Conservation (phyloP, 2,113 vertebrate genomes). For the Pluvianellus socialis region DNA sequence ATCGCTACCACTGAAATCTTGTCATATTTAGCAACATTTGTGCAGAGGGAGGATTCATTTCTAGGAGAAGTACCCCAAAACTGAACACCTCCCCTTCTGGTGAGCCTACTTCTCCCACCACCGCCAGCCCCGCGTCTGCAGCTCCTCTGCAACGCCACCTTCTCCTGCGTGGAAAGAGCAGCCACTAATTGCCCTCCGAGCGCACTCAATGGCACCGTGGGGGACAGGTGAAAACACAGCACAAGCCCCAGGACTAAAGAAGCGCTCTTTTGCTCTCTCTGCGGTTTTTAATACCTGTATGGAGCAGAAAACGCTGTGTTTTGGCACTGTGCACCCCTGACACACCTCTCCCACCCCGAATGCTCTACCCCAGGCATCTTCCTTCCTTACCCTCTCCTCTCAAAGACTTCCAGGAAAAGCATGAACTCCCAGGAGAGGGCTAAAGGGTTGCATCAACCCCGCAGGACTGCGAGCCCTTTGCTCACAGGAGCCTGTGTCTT, state of each 20-base stretch:
- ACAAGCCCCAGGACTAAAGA: not conserved
- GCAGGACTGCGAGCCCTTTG: fast-evolving
- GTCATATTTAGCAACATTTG: not conserved
- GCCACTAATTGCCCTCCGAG: fast-evolving
- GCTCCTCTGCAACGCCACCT: not conserved
- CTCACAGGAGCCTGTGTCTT: not conserved
- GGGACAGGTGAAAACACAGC: not conserved
- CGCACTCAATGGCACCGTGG: fast-evolving
- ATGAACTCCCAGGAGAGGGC: not conserved
- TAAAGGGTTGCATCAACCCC: not conserved
- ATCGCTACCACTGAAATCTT: not conserved
- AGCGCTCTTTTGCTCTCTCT: not conserved
- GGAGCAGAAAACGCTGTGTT: not conserved
- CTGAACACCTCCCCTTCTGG: not conserved
- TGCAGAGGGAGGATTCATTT: not conserved
- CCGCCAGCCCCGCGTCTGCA: not conserved
- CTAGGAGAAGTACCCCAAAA: not conserved
- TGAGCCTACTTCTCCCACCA: not conserved
- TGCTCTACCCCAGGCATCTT: fast-evolving
- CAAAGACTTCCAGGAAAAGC: not conserved
- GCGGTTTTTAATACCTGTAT: not conserved
- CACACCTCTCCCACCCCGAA: not conserved
- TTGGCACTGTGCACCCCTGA: not conserved
- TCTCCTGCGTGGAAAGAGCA: not conserved
- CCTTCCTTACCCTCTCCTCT: not conserved